Conservation (phyloP, 2,113 vertebrate species). For the Rhombomys opimus region DNA sequence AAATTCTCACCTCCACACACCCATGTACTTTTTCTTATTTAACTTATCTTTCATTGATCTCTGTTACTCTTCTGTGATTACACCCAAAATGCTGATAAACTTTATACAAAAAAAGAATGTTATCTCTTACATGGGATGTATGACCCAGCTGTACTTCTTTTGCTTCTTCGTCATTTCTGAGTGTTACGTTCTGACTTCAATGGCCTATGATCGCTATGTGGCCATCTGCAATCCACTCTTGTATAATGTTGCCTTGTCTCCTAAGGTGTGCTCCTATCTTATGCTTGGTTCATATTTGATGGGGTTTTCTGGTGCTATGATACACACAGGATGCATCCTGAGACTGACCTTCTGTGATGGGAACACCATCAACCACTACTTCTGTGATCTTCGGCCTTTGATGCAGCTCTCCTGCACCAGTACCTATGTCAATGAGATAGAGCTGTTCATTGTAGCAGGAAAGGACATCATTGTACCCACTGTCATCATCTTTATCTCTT, state of each 20-base stretch:
- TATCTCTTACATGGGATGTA: slow-evolving; percentile 33
- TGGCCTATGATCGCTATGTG: slow-evolving; percentile 8
- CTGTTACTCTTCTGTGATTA: slow-evolving; percentile 63
- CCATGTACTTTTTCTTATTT: slow-evolving; percentile 9
- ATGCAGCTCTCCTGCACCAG: background rate
- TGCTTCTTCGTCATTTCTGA: background rate
- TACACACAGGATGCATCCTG: background rate
- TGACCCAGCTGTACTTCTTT: slow-evolving; percentile 58
- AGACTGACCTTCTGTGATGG: background rate
- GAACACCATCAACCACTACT: background rate
- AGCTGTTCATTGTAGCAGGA: background rate
- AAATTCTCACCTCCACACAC: background rate
- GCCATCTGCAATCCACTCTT: background rate
- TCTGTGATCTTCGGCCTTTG: background rate
- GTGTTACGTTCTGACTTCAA: background rate
- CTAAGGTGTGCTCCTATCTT: background rate
- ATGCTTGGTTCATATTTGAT: slow-evolving; percentile 45
- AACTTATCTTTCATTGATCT: slow-evolving; percentile 63
- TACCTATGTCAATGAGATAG: background rate
- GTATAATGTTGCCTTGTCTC: background rate
- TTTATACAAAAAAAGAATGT: slow-evolving; percentile 51
- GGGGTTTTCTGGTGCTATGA: background rate
- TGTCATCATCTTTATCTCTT: slow-evolving; percentile 2
- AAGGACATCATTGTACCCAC: background rate
- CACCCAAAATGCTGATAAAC: slow-evolving; percentile 61